Conservation (phyloP, 2,888 invertebrate species). For the Octonoba sinensis region DNA sequence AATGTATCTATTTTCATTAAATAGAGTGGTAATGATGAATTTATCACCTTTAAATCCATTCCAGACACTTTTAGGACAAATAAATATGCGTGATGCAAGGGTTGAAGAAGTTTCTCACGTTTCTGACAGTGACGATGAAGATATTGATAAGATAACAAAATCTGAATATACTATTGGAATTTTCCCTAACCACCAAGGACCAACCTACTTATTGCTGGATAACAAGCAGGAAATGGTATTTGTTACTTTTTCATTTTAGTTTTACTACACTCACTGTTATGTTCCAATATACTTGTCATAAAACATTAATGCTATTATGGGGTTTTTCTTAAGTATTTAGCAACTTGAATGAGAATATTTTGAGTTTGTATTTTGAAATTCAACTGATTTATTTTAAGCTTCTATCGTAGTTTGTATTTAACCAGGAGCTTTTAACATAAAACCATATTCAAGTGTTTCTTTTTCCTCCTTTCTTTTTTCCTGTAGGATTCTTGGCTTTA, state of each 20-base stretch:
- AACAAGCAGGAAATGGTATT: slow-evolving; percentile 92
- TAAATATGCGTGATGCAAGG: slow-evolving; percentile 93
- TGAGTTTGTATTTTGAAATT: no score
- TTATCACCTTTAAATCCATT: slow-evolving; percentile 63
- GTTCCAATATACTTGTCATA: no score
- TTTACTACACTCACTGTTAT: no score
- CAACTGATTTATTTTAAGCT: no score
- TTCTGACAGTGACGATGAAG: slow-evolving; percentile 72
- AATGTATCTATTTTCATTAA: no score
- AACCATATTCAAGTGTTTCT: background rate
- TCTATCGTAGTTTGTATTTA: no score
- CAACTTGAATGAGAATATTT: no score
- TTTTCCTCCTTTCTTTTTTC: slow-evolving; percentile 29
- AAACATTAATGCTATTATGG: no score
- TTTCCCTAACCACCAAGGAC: slow-evolving; percentile 92
- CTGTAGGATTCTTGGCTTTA: slow-evolving; percentile 77
- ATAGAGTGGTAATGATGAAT: background rate
- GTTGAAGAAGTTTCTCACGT: slow-evolving; percentile 96
- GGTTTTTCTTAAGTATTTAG: no score
- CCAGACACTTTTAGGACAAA: slow-evolving; percentile 93
- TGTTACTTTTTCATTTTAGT: background rate
- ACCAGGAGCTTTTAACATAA: no score
- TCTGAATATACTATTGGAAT: slow-evolving; percentile 86
- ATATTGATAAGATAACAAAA: slow-evolving; percentile 71
- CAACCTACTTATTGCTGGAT: slow-evolving; percentile 92